A percentile compares a stretch with the other conserved stretches of the same genome.
phyloP scores from a whole-genome alignment of 2,113 vertebrate genomes.

The Atrichornis clamosus region DNA sequence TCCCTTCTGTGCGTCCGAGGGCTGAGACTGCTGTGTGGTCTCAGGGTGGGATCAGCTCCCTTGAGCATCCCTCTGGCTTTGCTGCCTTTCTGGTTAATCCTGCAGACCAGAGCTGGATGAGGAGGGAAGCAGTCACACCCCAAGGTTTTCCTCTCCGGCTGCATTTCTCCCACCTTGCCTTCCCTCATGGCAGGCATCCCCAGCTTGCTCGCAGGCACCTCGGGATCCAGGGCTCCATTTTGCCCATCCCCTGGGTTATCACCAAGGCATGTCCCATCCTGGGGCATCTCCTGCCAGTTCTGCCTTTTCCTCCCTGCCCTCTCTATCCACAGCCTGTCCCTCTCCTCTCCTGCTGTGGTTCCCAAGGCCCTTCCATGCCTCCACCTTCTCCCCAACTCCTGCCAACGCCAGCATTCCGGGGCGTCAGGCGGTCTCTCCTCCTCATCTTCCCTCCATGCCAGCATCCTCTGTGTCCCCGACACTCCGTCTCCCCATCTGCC shows the following conservation, averaged over 20 bases:
- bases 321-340: neutral
- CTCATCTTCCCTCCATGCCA: neutral
- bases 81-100: neutral
- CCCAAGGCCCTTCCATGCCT: neutral
- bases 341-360: neutral
- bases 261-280: neutral
- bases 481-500: neutral
- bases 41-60: neutral
- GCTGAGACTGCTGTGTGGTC: neutral
- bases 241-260: neutral
- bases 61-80: neutral
- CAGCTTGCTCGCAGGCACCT: too few relatives aligned
- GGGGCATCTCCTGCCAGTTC: neutral
- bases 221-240: rapidly evolving
- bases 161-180: neutral
- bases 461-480: neutral
- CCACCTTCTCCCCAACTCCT: neutral
- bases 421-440: neutral
- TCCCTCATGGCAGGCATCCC: neutral
- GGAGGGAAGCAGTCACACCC: neutral
- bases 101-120: rapidly evolving
- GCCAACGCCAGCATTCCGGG: neutral
- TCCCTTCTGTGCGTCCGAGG: neutral
- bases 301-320: neutral
- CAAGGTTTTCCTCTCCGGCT: neutral